phyloP scores from a whole-genome alignment of 37 sponge, comb jelly and placozoan genomes.

The Chondrilla cf. caribensis region DNA sequence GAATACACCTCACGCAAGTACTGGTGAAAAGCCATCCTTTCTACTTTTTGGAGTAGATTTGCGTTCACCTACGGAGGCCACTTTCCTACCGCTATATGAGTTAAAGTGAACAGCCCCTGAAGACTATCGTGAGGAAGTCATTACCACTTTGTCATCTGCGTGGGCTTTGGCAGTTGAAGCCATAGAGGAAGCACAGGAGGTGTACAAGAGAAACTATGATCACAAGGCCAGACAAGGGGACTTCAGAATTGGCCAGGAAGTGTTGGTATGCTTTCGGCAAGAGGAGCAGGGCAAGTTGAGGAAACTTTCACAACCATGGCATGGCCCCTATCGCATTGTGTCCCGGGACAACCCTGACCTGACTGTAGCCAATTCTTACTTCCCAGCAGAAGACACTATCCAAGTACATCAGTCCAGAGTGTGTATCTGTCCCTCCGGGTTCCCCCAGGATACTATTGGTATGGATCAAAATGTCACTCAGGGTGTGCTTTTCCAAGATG shows the following conservation, averaged over 20 bases:
- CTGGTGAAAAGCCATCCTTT: constrained; percentile 37
- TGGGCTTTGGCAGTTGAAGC: constrained; percentile 10
- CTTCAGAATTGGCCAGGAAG: constrained; percentile 37
- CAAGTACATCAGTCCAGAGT: constrained; percentile 41
- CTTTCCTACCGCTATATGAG: background rate
- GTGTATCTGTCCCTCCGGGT: constrained; percentile 12
- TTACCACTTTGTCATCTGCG: constrained; percentile 16
- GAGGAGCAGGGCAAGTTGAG: constrained; percentile 32
- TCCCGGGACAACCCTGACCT: constrained; percentile 24
- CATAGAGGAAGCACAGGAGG: background rate
- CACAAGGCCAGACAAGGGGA: background rate
- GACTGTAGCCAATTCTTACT: constrained; percentile 28
- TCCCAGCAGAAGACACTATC: constrained; percentile 34
- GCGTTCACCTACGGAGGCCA: constrained; percentile 20
- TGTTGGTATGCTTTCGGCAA: constrained; percentile 30
- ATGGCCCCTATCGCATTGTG: constrained; percentile 28
- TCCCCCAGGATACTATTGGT: constrained; percentile 51
- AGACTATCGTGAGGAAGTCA: constrained; percentile 32
- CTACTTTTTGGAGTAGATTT: constrained; percentile 37
- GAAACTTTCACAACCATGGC: constrained; percentile 45
- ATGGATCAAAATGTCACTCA: constrained; percentile 13
- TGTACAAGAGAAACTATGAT: constrained; percentile 31
- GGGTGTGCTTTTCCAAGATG: constrained; percentile 25
- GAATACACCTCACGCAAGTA: constrained; percentile 27
- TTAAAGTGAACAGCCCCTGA: background rate